These are phyloP conservation scores for Thelaira solivaga DNA, from an alignment of 2,888 invertebrate species.

Conservation along the genomic window DNA sequence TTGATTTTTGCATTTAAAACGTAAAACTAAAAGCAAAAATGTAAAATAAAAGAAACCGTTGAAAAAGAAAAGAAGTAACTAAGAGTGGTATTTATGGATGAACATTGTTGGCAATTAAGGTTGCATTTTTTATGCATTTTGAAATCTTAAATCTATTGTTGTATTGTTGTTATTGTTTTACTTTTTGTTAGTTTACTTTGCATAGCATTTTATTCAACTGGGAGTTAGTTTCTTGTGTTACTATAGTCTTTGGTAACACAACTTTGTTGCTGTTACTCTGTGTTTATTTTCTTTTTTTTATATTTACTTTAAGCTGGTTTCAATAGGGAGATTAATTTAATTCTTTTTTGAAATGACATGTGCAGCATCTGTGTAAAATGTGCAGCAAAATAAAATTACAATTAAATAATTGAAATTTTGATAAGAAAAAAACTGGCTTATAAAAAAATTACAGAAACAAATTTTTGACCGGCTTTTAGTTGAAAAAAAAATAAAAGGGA, in stretches of 20 bases:
- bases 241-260: neutral
- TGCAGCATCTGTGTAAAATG: constrained; percentile 56
- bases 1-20: too few relatives aligned
- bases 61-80: constrained; percentile 15
- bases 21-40: neutral
- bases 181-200: neutral
- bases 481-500: constrained; percentile 26
- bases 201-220: constrained; percentile 39
- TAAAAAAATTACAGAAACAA: neutral
- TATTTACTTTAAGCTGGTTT: constrained; percentile 22
- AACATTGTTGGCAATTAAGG: constrained; percentile 38
- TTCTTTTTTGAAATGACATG: constrained; percentile 43
- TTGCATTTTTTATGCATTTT: constrained; percentile 56
- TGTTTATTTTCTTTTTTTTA: neutral
- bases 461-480: constrained; percentile 2
- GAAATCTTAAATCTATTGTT: constrained; percentile 47
- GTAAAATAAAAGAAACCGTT: neutral
- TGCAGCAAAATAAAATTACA: constrained; percentile 38
- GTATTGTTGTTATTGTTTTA: constrained; percentile 18
- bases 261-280: neutral
- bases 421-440: constrained; percentile 43
- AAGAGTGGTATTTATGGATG: constrained; percentile 45
- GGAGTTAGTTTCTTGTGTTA: neutral
- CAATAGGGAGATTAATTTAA: constrained; percentile 49
- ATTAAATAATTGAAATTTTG: constrained; percentile 50